These are phyloP conservation scores for Erebia palarica DNA, from an alignment of 2,888 invertebrate genomes.

Conservation along the genomic window DNA sequence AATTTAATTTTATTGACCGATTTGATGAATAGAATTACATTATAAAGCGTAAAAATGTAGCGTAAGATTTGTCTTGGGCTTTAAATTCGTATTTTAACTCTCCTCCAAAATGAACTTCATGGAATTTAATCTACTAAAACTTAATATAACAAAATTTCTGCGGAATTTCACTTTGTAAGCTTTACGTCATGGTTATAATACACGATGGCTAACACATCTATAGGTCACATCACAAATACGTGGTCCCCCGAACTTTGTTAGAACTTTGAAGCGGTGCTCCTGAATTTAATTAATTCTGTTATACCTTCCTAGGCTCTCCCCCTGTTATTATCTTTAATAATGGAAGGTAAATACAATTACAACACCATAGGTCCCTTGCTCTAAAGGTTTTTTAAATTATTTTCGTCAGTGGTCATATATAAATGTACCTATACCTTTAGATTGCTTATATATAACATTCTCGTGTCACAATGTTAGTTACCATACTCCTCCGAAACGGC, in stretches of 20 bases:
- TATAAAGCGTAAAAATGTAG: not conserved
- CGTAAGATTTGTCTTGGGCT: not conserved
- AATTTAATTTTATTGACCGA: too few relatives aligned
- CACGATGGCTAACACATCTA: constrained; percentile 30
- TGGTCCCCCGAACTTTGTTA: constrained; percentile 24
- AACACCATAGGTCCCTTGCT: not conserved
- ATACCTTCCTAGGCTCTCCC: constrained; percentile 5
- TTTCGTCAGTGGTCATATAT: too few relatives aligned
- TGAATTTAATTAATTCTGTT: constrained; percentile 29
- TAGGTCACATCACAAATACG: constrained; percentile 29
- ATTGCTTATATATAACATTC: too few relatives aligned
- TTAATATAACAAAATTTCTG: constrained; percentile 40
- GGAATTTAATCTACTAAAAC: constrained; percentile 44
- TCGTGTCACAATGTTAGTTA: too few relatives aligned
- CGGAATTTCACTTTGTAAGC: constrained; percentile 36
- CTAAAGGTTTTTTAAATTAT: not conserved
- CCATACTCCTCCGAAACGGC: too few relatives aligned
- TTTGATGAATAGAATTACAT: not conserved
- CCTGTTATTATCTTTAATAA: constrained; percentile 13
- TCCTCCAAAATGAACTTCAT: constrained; percentile 35
- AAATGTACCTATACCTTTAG: too few relatives aligned
- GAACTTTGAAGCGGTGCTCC: constrained; percentile 26
- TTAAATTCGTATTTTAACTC: constrained; percentile 35
- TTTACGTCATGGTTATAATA: constrained; percentile 32
- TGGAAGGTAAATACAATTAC: constrained; percentile 10